Evolutionary conservation across 2,113 vertebrate genomes (phyloP), one percentile per base, ranked within the genome.

Genomic region (Enhydra lutris): DNA sequence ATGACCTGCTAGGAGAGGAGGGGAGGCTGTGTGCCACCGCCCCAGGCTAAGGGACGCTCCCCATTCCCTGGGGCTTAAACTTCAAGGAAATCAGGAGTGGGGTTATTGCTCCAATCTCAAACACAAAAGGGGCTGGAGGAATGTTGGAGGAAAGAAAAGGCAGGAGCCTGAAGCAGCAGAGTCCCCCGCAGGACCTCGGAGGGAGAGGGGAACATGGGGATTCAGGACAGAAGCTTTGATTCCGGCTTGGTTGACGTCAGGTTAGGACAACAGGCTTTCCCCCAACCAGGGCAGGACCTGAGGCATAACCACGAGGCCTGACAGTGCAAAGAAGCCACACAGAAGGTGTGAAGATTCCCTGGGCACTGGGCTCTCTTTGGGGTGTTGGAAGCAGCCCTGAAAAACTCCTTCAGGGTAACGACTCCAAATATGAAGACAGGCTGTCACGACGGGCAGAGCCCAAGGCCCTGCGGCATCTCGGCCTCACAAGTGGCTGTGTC

Each of bases 71-170:
- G 23, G 2, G 63, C 71, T 96, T 65, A 61, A 13, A 59, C 29
- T 73, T 74, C 76, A 69, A 71, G 83, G 92, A 95, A 52, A 61
- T 86, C 36, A 57, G 94, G 88, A 81, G 45, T 42, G 50, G 71
- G 88, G 90, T 96, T 96, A 97, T 96, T 97, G 96, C 97, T 97
- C 39, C 52, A 67, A 83, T 47, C 34, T 59, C 78, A 78, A 91
- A 20, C 87, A 50, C 13, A 61, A 31, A 63, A 65, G 52, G 76
- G 78, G 23, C 34, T 9, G 3, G n/a, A n/a, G 29, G 39, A n/a
- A 65, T 18, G 45, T 12, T 5, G n/a, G 3, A n/a, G 65, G 31
- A 20, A 14, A 74, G 55, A 23, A 52, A 61, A 76, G 50, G 14
- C 50, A 45, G 0, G 1, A 61, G 47, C 31, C 31, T 12, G 20